Conservation (phyloP, 2,888 invertebrate species). For the Oxycera nigricornis region DNA sequence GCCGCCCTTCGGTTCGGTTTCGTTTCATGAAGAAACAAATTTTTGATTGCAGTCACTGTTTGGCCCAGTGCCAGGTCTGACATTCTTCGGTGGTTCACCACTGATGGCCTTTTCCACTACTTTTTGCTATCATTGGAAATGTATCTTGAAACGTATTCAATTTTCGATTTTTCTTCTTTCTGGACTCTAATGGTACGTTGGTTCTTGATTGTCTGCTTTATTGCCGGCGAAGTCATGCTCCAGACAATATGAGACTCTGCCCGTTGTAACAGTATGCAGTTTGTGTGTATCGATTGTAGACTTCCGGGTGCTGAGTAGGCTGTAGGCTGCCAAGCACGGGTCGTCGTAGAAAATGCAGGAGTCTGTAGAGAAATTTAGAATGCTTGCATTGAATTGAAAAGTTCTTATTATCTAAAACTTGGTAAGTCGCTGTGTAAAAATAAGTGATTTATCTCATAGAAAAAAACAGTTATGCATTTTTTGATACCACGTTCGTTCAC, state of each 20-base stretch:
- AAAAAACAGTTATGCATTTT: too few relatives aligned
- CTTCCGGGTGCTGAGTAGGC: conserved; percentile 6
- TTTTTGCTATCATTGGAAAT: background rate
- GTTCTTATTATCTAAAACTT: too few relatives aligned
- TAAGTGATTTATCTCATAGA: too few relatives aligned
- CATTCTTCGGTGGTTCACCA: conserved; percentile 22
- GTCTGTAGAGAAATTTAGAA: too few relatives aligned
- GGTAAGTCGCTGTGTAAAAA: too few relatives aligned
- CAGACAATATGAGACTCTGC: conserved; percentile 8
- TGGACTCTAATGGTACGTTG: background rate
- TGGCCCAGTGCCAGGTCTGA: conserved; percentile 13
- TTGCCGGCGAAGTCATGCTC: background rate
- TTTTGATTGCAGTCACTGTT: conserved; percentile 36
- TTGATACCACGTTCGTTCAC: too few relatives aligned
- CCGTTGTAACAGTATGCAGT: background rate
- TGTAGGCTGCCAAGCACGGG: background rate
- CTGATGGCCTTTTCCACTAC: background rate
- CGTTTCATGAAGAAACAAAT: background rate
- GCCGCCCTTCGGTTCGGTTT: background rate
- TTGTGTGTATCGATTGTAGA: conserved; percentile 12
- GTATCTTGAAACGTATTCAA: background rate
- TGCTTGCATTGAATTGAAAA: too few relatives aligned
- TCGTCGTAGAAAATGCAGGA: too few relatives aligned
- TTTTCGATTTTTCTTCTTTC: conserved; percentile 18
- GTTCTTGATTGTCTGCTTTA: conserved; percentile 6